Percentiles rank a stretch among this genome's conserved stretches.
phyloP scores from a whole-genome alignment of 2,888 invertebrate genomes.

The Conistra vaccinii region DNA sequence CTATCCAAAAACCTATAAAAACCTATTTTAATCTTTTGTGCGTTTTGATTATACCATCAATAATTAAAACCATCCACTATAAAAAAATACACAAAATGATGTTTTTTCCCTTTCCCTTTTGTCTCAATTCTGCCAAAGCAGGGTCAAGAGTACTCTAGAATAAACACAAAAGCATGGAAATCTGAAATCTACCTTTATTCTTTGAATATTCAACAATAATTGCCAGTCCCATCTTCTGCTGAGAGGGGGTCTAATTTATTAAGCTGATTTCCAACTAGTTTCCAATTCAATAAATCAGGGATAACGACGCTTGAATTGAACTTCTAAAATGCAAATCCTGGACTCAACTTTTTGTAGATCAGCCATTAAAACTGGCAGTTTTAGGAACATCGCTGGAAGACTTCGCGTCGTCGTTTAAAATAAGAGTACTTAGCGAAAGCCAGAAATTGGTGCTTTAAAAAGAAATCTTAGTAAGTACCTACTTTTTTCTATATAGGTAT shows the following conservation, averaged over 20 bases:
- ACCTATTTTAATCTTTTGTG: too few relatives aligned
- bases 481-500: not conserved
- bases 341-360: conserved; percentile 34
- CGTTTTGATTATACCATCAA: too few relatives aligned
- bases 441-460: conserved; percentile 12
- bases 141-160: not conserved
- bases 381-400: not conserved
- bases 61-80: too few relatives aligned
- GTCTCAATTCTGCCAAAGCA: not conserved
- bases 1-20: too few relatives aligned
- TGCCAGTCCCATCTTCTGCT: not conserved
- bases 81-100: not conserved
- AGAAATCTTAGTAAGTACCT: not conserved
- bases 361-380: conserved; percentile 28
- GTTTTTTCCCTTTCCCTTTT: not conserved
- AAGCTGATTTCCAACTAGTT: conserved; percentile 43
- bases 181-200: conserved; percentile 3
- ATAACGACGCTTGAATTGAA: conserved; percentile 41
- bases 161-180: conserved; percentile 10
- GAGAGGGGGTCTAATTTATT: conserved; percentile 35
- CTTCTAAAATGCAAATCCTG: conserved; percentile 53
- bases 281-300: conserved; percentile 42
- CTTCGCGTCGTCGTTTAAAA: conserved; percentile 15
- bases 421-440: not conserved
- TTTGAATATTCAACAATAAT: conserved; percentile 2